These are phyloP conservation scores for Schmidtea mediterranea DNA, from an alignment of 1,140 invertebrate genomes.

Conservation along the genomic window DNA sequence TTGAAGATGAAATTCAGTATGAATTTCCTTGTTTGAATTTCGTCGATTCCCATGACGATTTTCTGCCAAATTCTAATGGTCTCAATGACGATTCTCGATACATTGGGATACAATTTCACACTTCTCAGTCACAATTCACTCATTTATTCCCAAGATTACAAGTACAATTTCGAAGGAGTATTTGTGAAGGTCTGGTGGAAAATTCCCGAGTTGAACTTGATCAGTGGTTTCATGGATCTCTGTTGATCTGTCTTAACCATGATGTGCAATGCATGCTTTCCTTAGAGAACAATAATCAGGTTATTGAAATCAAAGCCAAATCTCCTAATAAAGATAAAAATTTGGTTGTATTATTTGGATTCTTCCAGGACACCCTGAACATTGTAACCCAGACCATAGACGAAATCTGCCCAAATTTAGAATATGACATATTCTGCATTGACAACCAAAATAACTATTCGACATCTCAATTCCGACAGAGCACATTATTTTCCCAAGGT, in stretches of 20 bases:
- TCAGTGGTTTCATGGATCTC: conserved; percentile 51
- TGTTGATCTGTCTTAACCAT: conserved; percentile 36
- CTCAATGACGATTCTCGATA: conserved; percentile 35
- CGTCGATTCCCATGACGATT: conserved; percentile 37
- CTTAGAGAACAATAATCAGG: conserved; percentile 33
- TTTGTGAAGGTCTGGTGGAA: conserved; percentile 27
- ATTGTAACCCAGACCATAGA: conserved; percentile 39
- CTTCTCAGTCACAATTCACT: conserved; percentile 31
- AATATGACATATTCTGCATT: conserved; percentile 37
- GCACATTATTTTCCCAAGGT: neutral
- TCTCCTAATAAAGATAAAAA: conserved; percentile 33
- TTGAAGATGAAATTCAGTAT: conserved; percentile 43
- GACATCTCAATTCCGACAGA: neutral
- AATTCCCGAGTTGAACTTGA: conserved; percentile 33
- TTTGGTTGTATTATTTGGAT: conserved; percentile 32
- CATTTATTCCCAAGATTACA: conserved; percentile 39
- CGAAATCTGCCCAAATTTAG: conserved; percentile 39
- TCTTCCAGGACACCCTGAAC: conserved; percentile 44
- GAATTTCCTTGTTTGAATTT: conserved; percentile 54
- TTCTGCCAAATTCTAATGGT: conserved; percentile 42
- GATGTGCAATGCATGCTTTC: conserved; percentile 43
- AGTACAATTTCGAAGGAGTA: no score
- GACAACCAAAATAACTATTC: conserved; percentile 25
- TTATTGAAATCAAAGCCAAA: conserved; percentile 7
- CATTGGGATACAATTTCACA: conserved; percentile 38